Conservation (phyloP, 92 coral and sea anemone species). For the Porites lobata region DNA sequence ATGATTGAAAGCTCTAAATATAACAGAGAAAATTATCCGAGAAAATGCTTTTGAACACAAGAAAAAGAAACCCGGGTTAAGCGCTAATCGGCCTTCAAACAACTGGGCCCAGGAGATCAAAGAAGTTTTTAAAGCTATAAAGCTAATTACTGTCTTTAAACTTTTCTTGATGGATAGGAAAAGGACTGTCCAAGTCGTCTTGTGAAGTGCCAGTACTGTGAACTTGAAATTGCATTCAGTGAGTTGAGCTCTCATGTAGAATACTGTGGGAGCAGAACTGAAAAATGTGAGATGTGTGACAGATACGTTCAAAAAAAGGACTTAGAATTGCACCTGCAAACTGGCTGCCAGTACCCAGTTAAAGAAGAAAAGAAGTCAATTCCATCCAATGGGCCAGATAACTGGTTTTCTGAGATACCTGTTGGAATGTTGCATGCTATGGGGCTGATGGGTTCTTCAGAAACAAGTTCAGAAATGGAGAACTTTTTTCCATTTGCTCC, state of each 20-base stretch:
- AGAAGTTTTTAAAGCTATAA: no score
- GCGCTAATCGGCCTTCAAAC: no score
- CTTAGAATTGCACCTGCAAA: conserved; percentile 71
- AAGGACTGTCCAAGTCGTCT: conserved; percentile 76
- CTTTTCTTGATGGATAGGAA: conserved; percentile 60
- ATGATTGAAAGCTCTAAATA: no score
- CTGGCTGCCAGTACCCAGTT: conserved; percentile 77
- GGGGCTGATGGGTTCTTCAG: conserved; percentile 29
- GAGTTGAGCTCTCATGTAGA: conserved; percentile 87
- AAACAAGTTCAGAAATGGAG: background rate
- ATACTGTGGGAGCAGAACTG: conserved; percentile 95
- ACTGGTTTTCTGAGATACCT: conserved; percentile 13
- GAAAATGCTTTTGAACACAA: no score
- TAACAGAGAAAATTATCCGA: no score
- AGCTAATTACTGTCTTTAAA: background rate
- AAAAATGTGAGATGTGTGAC: conserved; percentile 88
- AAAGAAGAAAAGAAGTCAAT: conserved; percentile 34
- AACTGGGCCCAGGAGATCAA: no score
- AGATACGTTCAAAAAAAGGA: conserved; percentile 79
- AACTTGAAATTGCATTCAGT: conserved; percentile 79
- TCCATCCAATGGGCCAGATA: background rate
- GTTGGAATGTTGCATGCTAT: conserved; percentile 37
- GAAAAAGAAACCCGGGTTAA: no score
- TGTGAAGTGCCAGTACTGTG: conserved; percentile 85
- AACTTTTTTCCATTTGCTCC: conserved; percentile 24